These are phyloP conservation scores for Odontophorus gujanensis DNA, from an alignment of 2,113 vertebrate genomes.

Conservation along the genomic window DNA sequence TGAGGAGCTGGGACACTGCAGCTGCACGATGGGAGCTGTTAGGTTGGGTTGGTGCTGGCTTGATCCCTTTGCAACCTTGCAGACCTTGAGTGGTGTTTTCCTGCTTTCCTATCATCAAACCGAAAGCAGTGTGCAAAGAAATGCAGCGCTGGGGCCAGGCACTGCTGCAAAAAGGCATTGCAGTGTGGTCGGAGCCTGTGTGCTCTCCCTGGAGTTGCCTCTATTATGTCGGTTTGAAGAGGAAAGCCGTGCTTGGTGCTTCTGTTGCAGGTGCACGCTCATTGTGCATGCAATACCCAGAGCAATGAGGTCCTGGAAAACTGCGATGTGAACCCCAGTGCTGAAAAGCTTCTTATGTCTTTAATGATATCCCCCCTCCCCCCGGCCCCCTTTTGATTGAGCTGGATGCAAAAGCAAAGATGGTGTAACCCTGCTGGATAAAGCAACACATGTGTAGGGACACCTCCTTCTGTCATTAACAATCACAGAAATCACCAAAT, in stretches of 20 bases:
- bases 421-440: too few relatives aligned
- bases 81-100: not conserved
- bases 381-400: not conserved
- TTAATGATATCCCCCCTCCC: not conserved
- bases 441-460: not conserved
- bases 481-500: too few relatives aligned
- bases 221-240: not conserved
- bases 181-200: too few relatives aligned
- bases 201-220: not conserved
- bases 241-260: not conserved
- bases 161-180: not conserved
- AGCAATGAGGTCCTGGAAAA: not conserved
- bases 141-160: not conserved
- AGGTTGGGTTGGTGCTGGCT: accelerated
- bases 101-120: not conserved
- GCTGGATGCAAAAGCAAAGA: not conserved
- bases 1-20: not conserved
- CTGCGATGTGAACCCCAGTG: not conserved
- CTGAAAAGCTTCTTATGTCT: not conserved
- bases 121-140: not conserved
- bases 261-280: accelerated
- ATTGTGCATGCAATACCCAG: accelerated
- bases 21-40: not conserved
- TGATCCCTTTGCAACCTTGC: not conserved
- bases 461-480: not conserved